Base-by-base conservation (phyloP, 2,888 invertebrate genomes). In the Scaptomyza cyrtandrae region DNA sequence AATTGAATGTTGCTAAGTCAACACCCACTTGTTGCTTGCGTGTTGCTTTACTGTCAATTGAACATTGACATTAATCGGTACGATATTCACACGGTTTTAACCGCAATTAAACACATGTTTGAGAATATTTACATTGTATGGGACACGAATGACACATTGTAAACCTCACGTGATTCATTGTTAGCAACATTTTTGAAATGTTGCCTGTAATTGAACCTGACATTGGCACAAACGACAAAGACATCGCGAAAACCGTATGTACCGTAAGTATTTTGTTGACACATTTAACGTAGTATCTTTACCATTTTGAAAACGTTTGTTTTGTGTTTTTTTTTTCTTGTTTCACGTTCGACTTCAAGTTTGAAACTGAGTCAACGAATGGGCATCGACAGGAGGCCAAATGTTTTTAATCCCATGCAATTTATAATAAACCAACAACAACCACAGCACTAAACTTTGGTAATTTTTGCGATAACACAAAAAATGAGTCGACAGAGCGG, bases 371-470 rank as follows among this genome's bases (percentile, higher is more conserved):
- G 70, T 58, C 59, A 11, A 5, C 39, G 14, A 14, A 39, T 29
- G 24, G 49, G 48, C 39, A 56, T 46, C 6, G 46, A 11, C 43
- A 62, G 54, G 62, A 53, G 44, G 45, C 63, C 81, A 83, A 85
- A 72, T 86, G 77, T 67, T 83, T 55, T 71, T 69, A 78, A 78
- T 80, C 85, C 81, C 85, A 88, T 65, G 69, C 67, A 67, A 75
- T 78, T 68, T 69, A 85, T 63, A 49, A 33, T 7, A 35, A 39
- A 39, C 14, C 39, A 66, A 75, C 45, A 63, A 19, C 54, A 44
- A 60, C 31, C 1, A 9, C 27, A 55, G 59, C 46, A 44, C 39
- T 46, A 63, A 60, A 24, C 49, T 11, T 50, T 43, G 35, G 58
- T 60, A 49, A 43, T 44, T 49, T 16, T 62, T 29, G 71, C 78